Evolutionary conservation across 2,797 vertebrate species (phyloP).

Genomic region (Micromesistius poutassou): DNA sequence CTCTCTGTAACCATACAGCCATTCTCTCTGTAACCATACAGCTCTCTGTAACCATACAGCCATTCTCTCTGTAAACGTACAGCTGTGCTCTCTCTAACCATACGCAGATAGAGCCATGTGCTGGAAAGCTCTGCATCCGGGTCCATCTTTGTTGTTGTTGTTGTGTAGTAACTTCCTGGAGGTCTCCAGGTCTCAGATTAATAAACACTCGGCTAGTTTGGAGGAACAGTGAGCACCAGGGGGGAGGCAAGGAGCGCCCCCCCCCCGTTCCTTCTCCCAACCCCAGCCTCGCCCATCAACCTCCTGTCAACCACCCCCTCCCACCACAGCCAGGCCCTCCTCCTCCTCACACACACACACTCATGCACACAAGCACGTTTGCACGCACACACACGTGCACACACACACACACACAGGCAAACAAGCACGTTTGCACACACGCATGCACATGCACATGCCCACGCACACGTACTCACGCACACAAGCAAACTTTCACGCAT

Average conservation of each 20-base stretch:
- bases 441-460: no score
- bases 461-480: conserved; percentile 3
- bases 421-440: no score
- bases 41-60: no score
- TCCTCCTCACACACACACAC: conserved; percentile 28
- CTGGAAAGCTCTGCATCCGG: conserved; percentile 28
- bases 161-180: conserved; percentile 57
- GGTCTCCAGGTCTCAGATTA: conserved; percentile 80
- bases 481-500: background rate
- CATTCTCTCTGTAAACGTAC: no score
- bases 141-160: conserved; percentile 31
- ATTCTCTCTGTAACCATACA: no score
- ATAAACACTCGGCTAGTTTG: conserved; percentile 76
- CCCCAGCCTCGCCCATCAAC: conserved; percentile 41
- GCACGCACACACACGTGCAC: no score
- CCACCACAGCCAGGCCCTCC: conserved; percentile 47
- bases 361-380: no score
- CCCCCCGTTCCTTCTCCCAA: conserved; percentile 50
- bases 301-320: conserved; percentile 49
- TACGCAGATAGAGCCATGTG: conserved; percentile 42
- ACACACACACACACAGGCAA: conserved; percentile 16
- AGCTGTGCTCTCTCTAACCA: no score
- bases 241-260: conserved; percentile 46
- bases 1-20: no score
- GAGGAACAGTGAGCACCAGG: conserved; percentile 49